A percentile compares a stretch with the other conserved stretches of the same genome.
Conservation (phyloP, 2,888 invertebrate genomes). For the Bellardia bayeri region DNA sequence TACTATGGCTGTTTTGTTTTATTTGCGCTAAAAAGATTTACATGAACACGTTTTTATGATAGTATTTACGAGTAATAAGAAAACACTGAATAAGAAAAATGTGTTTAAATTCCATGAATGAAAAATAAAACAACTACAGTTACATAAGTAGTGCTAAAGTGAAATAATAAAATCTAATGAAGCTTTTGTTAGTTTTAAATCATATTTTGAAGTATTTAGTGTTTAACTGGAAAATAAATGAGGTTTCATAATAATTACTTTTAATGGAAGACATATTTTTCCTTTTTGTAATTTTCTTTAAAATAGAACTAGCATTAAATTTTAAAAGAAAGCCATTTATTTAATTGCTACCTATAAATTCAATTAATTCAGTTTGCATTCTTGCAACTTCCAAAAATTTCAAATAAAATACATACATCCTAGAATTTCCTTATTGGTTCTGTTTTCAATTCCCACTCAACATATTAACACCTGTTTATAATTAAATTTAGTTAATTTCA, state of each 20-base stretch:
- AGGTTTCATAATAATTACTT: too few species aligned
- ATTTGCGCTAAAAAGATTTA: constrained; percentile 58
- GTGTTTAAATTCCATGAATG: constrained; percentile 55
- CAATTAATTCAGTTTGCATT: neutral
- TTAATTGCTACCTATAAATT: neutral
- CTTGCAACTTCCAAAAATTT: constrained; percentile 19
- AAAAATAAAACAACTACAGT: constrained; percentile 8
- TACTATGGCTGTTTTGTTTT: constrained; percentile 15
- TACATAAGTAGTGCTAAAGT: constrained; percentile 17
- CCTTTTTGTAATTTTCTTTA: too few species aligned
- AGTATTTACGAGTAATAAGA: constrained; percentile 14
- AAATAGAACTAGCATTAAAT: too few species aligned
- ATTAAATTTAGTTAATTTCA: constrained; percentile 63
- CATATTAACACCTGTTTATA: constrained; percentile 68
- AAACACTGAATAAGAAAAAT: constrained; percentile 17
- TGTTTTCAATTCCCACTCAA: constrained; percentile 55
- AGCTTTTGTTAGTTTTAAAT: neutral
- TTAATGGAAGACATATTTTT: too few species aligned
- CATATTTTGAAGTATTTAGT: too few species aligned
- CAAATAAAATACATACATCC: neutral
- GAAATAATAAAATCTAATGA: neutral
- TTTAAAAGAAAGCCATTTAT: neutral
- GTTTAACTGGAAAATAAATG: too few species aligned
- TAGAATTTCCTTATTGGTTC: constrained; percentile 19
- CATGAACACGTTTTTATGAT: constrained; percentile 68